Base-by-base conservation (phyloP, 2,888 invertebrate species). In the Sphecodes monilicornis region DNA sequence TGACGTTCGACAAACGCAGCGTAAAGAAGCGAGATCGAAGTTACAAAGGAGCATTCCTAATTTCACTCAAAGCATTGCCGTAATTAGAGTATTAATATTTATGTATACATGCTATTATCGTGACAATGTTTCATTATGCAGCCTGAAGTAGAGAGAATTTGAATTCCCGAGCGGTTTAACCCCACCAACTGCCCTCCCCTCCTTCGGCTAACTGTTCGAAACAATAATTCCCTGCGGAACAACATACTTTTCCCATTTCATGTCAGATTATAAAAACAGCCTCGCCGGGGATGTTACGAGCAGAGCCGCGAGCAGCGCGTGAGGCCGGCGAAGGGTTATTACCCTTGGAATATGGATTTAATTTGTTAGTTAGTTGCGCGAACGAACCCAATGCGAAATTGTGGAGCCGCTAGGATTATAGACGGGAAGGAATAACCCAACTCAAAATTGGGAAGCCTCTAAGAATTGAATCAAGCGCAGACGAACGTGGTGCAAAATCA, bases 201-300 rank as follows among this genome's bases (percentile, higher is more conserved):
- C 26, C 54, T 11, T 26, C 26, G 54, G 26, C 3, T 4, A 57
- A 57, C 54, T 57, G 54, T 66, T 18, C 13, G 11, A 29, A 39
- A 64, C 50, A 50, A 60, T 74, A 80, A 82, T 80, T 11, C 66
- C 32, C n/a, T 36, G 2, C 18, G 16, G 26, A 11, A 13, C 26
- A n/a, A 66, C n/a, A 54, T 81, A 70, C 43, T 41, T 39, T 64
- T 64, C 69, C 26, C 57, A 57, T 57, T 43, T 64, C 74, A 64
- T 29, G 60, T 64, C 50, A 64, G 69, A 29, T 81, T 74, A 74
- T 81, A 64, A 54, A 75, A 82, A 71, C 64, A 16, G 64, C 41
- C n/a, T 64, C 43, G 18, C 26, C n/a, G n/a, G n/a, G n/a, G n/a
- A n/a, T n/a, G n/a, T n/a, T n/a, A n/a, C 18, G 5, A 36, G 36